Evolutionary conservation across 2,797 vertebrate species (phyloP).

Genomic region (Gymnopithys bicolor): DNA sequence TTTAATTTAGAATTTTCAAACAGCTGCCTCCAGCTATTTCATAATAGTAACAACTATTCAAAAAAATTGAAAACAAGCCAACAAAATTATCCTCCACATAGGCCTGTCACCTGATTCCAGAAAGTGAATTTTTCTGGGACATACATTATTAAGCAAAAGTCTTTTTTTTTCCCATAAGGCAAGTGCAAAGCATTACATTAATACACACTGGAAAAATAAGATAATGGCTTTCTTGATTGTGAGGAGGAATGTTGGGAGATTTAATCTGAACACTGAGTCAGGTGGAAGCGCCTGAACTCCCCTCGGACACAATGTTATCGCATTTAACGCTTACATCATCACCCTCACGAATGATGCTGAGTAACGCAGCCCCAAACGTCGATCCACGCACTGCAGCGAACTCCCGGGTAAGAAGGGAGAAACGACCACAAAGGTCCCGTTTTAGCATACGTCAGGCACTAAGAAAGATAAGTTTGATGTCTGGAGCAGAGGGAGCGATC

Average conservation of each 20-base stretch:
- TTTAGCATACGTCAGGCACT: neutral
- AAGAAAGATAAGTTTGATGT: neutral
- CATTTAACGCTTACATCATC: conserved; percentile 36
- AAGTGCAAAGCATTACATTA: conserved; percentile 35
- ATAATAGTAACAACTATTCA: conserved; percentile 14
- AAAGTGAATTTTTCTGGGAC: conserved; percentile 6
- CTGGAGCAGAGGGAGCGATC: neutral
- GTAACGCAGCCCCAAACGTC: conserved; percentile 47
- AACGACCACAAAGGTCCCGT: neutral
- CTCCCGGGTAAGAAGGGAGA: neutral
- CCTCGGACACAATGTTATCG: conserved; percentile 61
- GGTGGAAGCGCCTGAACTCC: conserved; percentile 14
- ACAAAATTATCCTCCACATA: fast-evolving
- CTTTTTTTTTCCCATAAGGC: neutral
- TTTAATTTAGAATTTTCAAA: conserved; percentile 30
- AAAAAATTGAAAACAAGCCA: neutral
- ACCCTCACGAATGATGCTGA: neutral
- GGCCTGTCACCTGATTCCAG: neutral
- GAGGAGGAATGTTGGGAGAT: conserved; percentile 12
- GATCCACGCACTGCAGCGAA: neutral
- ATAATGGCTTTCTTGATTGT: conserved; percentile 43
- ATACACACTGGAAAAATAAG: conserved; percentile 61
- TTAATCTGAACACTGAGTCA: conserved; percentile 40
- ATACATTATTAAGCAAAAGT: neutral
- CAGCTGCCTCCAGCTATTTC: conserved; percentile 39